phyloP scores from a whole-genome alignment of 2,888 invertebrate species.

The Buathra laborator region DNA sequence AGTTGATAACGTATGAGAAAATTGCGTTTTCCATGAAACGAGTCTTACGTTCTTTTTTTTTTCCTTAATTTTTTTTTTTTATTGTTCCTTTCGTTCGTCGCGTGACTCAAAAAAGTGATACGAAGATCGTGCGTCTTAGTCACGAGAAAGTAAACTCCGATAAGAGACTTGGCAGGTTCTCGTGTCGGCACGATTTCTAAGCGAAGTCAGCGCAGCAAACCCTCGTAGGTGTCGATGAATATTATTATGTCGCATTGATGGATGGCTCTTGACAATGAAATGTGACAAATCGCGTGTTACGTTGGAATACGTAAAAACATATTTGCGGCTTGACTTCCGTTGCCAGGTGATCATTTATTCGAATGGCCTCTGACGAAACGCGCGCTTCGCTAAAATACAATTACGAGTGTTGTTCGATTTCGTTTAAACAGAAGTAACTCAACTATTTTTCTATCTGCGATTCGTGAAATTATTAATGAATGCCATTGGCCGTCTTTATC shows the following conservation, averaged over 20 bases:
- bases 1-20: constrained; percentile 7
- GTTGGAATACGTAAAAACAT: neutral
- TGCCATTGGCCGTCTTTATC: constrained; percentile 54
- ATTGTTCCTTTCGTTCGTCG: constrained; percentile 17
- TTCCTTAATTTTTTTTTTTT: constrained; percentile 27
- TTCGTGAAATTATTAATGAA: constrained; percentile 57
- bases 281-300: constrained; percentile 27
- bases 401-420: constrained; percentile 25
- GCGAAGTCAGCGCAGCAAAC: neutral
- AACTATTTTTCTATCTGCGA: constrained; percentile 33
- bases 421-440: constrained; percentile 1
- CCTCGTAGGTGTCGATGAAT: constrained; percentile 31
- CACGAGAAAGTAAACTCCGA: constrained; percentile 55
- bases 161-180: constrained; percentile 38
- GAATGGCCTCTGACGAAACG: neutral
- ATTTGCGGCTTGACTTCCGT: neutral
- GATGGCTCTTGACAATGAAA: constrained; percentile 39
- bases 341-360: constrained; percentile 54
- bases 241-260: constrained; percentile 41
- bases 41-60: neutral
- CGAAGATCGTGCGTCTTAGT: constrained; percentile 42
- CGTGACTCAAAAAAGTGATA: constrained; percentile 50
- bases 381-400: constrained; percentile 2
- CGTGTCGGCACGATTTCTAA: constrained; percentile 45
- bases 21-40: constrained; percentile 20